A percentile compares a stretch with the other conserved stretches of the same genome.
phyloP scores from a whole-genome alignment of 1,140 invertebrate genomes.

The Mizuhopecten yessoensis region DNA sequence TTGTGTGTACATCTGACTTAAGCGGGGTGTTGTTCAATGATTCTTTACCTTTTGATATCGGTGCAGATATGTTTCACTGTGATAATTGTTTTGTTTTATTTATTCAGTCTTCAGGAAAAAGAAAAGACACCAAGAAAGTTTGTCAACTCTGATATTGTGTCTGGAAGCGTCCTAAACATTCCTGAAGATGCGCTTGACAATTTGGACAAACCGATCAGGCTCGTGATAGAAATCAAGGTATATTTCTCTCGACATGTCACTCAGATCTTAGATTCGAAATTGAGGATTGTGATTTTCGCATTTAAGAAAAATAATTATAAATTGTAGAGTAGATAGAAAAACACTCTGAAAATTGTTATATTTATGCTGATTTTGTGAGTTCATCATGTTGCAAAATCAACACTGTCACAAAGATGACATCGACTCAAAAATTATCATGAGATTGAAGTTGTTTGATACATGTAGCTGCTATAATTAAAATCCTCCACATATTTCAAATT shows the following conservation, averaged over 20 bases:
- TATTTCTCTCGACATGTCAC: not conserved
- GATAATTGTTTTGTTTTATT: not conserved
- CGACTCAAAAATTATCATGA: too few relatives aligned
- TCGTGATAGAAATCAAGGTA: slow-evolving; percentile 40
- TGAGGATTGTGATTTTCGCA: too few relatives aligned
- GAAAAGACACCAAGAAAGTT: not conserved
- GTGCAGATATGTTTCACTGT: too few relatives aligned
- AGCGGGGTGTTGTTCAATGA: too few relatives aligned
- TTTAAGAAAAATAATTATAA: too few relatives aligned
- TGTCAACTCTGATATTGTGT: slow-evolving; percentile 40
- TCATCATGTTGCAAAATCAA: not conserved
- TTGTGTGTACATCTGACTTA: too few relatives aligned
- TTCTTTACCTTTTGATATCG: too few relatives aligned
- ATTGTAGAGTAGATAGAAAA: too few relatives aligned
- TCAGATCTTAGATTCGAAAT: not conserved
- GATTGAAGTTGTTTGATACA: too few relatives aligned
- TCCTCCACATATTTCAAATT: too few relatives aligned
- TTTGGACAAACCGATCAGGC: not conserved
- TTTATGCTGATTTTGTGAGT: not conserved
- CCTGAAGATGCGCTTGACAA: not conserved
- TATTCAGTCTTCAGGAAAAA: not conserved
- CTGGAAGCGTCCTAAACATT: not conserved
- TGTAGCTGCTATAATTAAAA: too few relatives aligned
- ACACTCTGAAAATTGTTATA: not conserved
- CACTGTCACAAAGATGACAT: too few relatives aligned